These are phyloP conservation scores for Saimiri boliviensis DNA, from an alignment of 2,113 vertebrate species.

Conservation along the genomic window DNA sequence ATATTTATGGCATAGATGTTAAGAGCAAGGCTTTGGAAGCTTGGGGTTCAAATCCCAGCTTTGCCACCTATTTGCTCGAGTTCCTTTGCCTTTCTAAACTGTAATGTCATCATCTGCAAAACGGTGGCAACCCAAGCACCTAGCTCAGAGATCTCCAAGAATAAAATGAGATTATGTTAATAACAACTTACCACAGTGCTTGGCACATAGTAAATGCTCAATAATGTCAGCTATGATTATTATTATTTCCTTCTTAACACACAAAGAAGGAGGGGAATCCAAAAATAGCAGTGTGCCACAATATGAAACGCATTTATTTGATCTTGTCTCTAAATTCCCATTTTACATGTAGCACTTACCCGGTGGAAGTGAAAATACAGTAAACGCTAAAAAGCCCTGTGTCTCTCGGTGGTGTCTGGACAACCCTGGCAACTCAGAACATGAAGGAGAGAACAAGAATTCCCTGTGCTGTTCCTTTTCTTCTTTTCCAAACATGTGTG, in stretches of 20 bases:
- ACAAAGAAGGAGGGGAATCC: background rate
- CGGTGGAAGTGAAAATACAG: constrained; percentile 42
- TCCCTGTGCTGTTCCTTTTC: constrained; percentile 68
- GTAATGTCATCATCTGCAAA: background rate
- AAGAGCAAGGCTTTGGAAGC: background rate
- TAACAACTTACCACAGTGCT: background rate
- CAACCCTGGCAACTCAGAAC: constrained; percentile 55
- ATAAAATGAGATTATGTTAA: background rate
- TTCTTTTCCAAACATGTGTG: constrained; percentile 73
- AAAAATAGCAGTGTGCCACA: constrained; percentile 1
- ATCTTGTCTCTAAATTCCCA: constrained; percentile 59
- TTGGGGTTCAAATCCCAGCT: constrained; percentile 55
- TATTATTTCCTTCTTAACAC: background rate
- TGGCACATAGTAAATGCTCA: constrained; percentile 30
- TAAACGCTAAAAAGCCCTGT: constrained; percentile 14
- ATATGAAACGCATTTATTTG: constrained; percentile 55
- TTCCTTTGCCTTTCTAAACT: background rate
- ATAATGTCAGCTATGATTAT: background rate
- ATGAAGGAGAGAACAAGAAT: constrained; percentile 64
- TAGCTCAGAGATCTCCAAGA: background rate
- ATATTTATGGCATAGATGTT: background rate
- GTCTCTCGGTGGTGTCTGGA: constrained; percentile 53
- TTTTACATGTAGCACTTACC: constrained; percentile 45
- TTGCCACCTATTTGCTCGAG: background rate
- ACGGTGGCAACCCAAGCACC: background rate